phyloP scores from a whole-genome alignment of 2,113 vertebrate genomes.

The Alouatta palliata region DNA sequence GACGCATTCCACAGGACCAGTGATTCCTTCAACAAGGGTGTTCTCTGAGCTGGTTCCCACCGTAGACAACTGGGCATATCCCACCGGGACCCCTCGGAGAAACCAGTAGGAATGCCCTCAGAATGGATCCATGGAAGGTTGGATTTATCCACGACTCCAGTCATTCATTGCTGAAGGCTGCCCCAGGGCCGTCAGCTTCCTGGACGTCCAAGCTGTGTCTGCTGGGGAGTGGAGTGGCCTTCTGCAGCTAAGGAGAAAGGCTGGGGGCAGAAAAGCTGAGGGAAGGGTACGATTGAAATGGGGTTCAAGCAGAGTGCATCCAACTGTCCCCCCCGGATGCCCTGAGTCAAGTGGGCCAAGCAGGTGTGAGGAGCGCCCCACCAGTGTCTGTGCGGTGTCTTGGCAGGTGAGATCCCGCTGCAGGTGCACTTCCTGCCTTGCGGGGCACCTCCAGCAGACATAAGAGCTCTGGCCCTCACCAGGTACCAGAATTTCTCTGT shows the following conservation, averaged over 20 bases:
- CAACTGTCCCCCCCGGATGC: not conserved
- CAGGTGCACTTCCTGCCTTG: not conserved
- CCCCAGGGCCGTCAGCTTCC: not conserved
- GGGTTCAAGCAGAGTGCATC: not conserved
- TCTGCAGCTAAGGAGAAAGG: not conserved
- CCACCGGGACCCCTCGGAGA: not conserved
- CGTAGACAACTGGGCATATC: not conserved
- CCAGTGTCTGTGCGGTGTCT: not conserved
- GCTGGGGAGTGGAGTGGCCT: not conserved
- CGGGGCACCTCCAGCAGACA: not conserved
- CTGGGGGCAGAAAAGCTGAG: not conserved
- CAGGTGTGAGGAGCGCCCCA: not conserved
- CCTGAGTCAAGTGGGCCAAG: not conserved
- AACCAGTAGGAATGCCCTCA: not conserved
- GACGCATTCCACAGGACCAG: not conserved
- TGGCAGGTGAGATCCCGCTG: not conserved
- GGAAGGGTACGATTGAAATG: not conserved
- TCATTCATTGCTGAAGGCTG: not conserved
- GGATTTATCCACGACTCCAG: not conserved
- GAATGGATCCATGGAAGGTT: not conserved
- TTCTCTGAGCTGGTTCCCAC: not conserved
- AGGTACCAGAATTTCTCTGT: not conserved
- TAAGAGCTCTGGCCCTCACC: too few species aligned
- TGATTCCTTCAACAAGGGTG: not conserved
- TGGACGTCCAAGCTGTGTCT: not conserved